A percentile compares a stretch with the other conserved stretches of the same genome.
phyloP scores from a whole-genome alignment of 1,140 invertebrate species.

The Cotesia vestalis region DNA sequence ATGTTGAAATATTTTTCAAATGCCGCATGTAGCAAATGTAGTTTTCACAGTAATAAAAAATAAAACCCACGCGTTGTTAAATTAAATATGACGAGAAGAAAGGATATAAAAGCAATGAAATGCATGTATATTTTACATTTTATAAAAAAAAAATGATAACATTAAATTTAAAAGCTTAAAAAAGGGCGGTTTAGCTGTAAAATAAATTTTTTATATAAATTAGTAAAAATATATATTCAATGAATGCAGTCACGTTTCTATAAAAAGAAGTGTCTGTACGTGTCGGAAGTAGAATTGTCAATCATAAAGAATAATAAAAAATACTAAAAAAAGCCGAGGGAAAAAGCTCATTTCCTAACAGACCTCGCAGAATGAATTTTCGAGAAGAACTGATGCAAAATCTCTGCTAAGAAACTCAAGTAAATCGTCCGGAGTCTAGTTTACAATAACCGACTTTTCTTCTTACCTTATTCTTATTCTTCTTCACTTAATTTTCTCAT shows the following conservation, averaged over 20 bases:
- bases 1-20: not conserved
- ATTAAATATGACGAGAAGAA: no score
- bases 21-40: not conserved
- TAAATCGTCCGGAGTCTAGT: not conserved
- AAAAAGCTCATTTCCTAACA: conserved; percentile 24
- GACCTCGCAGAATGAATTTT: conserved; percentile 20
- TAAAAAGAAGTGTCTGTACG: not conserved
- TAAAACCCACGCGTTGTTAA: not conserved
- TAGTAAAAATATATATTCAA: conserved; percentile 1
- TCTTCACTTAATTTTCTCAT: not conserved
- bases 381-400: not conserved
- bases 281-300: not conserved
- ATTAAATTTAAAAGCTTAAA: no score
- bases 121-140: no score
- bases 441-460: not conserved
- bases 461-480: not conserved
- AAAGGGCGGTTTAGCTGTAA: no score
- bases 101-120: no score
- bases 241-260: not conserved
- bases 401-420: not conserved
- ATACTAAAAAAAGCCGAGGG: not conserved
- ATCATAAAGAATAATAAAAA: conserved; percentile 9
- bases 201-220: no score
- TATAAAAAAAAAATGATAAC: no score
- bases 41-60: not conserved